A percentile compares a stretch with the other conserved stretches of the same genome.
Evolutionary conservation across 2,888 invertebrate genomes (phyloP).

Genomic region (Drosophila pseudotakahashii): DNA sequence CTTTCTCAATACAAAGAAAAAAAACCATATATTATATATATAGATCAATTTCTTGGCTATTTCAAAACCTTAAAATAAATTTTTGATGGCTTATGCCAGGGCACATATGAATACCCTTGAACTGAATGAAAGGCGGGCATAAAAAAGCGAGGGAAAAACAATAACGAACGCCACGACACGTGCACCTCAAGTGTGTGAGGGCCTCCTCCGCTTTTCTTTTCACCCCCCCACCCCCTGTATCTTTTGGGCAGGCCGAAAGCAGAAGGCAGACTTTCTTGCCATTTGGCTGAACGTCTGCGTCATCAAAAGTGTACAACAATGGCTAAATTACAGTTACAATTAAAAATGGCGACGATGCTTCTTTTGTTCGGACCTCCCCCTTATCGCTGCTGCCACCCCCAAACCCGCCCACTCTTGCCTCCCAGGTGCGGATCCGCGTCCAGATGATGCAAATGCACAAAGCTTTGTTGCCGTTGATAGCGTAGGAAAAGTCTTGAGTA

Average conservation of each 20-base stretch:
- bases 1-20: neutral
- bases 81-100: neutral
- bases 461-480: conserved; percentile 29
- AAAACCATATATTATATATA: neutral
- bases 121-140: conserved; percentile 4
- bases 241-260: conserved; percentile 14
- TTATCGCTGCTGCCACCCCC: no score
- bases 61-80: conserved; percentile 12
- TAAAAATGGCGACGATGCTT: conserved; percentile 70
- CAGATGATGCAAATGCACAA: conserved; percentile 39
- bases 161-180: conserved; percentile 46
- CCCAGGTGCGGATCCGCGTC: conserved; percentile 1
- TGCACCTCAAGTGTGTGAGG: conserved; percentile 36
- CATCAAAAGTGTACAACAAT: conserved; percentile 67
- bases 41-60: conserved; percentile 13
- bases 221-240: neutral
- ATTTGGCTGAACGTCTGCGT: conserved; percentile 48
- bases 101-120: conserved; percentile 24
- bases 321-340: conserved; percentile 79
- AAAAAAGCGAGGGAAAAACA: conserved; percentile 18
- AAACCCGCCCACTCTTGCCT: neutral
- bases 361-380: conserved; percentile 29
- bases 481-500: conserved; percentile 36
- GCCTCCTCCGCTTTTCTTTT: neutral
- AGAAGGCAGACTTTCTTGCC: conserved; percentile 51